Percentiles rank a stretch among this genome's conserved stretches.
phyloP scores from a whole-genome alignment of 2,113 vertebrate genomes.

The Zosterops lateralis region DNA sequence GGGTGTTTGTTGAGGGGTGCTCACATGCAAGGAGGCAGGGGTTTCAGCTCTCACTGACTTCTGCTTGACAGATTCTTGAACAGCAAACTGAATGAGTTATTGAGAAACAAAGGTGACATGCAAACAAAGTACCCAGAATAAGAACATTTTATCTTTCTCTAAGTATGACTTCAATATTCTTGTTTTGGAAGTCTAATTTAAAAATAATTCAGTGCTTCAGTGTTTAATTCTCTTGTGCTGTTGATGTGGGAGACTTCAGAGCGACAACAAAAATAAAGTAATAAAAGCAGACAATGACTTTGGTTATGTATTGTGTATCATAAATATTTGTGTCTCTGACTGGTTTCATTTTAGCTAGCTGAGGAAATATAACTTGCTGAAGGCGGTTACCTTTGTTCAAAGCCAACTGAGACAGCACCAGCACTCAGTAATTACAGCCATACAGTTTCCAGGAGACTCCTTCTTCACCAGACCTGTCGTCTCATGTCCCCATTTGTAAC shows the following conservation, averaged over 20 bases:
- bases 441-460: conserved; percentile 70
- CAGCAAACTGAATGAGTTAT: not conserved
- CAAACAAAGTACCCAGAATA: not conserved
- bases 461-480: conserved; percentile 68
- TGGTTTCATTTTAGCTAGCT: conserved; percentile 69
- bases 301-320: conserved; percentile 57
- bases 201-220: conserved; percentile 46
- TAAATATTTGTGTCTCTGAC: conserved; percentile 69
- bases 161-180: conserved; percentile 12
- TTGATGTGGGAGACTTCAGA: conserved; percentile 56
- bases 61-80: not conserved
- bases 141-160: not conserved
- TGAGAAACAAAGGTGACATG: not conserved
- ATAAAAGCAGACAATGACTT: conserved; percentile 67
- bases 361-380: conserved; percentile 70
- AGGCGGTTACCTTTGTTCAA: conserved; percentile 68
- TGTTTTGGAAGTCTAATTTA: conserved; percentile 29
- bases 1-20: not conserved
- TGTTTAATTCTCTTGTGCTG: conserved; percentile 52
- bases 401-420: conserved; percentile 68
- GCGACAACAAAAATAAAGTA: conserved; percentile 53
- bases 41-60: not conserved
- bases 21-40: not conserved
- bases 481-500: conserved; percentile 75
- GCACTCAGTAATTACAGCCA: conserved; percentile 75